Evolutionary conservation across 1,140 invertebrate genomes (phyloP).

Genomic region (Prorops nasuta): DNA sequence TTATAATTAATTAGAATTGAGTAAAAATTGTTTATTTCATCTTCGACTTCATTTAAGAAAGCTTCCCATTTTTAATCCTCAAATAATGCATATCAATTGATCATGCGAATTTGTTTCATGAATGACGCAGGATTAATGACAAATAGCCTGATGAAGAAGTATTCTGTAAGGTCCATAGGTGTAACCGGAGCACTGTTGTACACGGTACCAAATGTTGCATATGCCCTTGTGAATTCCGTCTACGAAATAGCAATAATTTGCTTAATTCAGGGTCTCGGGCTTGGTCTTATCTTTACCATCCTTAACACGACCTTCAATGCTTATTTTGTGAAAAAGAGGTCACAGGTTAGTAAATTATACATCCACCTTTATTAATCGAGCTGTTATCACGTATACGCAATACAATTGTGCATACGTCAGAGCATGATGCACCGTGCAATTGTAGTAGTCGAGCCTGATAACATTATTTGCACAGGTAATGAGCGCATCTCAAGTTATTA

Average conservation of each 20-base stretch:
- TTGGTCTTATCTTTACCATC: constrained; percentile 47
- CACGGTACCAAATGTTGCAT: constrained; percentile 36
- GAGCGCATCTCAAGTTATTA: constrained; percentile 46
- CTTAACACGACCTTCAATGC: constrained; percentile 53
- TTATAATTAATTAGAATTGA: no score
- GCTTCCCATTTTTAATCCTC: no score
- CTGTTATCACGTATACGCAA: no score
- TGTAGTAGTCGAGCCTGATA: no score
- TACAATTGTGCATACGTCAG: no score
- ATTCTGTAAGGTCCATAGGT: constrained; percentile 40
- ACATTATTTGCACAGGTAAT: constrained; percentile 41
- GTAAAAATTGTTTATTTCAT: no score
- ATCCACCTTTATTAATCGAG: no score
- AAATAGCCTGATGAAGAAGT: constrained; percentile 43
- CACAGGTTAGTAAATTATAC: constrained; percentile 37
- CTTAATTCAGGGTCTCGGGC: constrained; percentile 47
- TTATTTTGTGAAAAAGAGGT: constrained; percentile 49
- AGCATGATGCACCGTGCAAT: no score
- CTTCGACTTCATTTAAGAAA: no score
- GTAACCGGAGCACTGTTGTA: constrained; percentile 41
- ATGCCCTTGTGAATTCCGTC: constrained; percentile 39
- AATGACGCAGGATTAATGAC: constrained; percentile 40
- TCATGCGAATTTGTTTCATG: constrained; percentile 8
- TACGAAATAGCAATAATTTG: constrained; percentile 41
- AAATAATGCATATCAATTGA: constrained; percentile 3